Conservation (phyloP, 64 coral and sea anemone genomes). For the Catalaphyllia jardinei region DNA sequence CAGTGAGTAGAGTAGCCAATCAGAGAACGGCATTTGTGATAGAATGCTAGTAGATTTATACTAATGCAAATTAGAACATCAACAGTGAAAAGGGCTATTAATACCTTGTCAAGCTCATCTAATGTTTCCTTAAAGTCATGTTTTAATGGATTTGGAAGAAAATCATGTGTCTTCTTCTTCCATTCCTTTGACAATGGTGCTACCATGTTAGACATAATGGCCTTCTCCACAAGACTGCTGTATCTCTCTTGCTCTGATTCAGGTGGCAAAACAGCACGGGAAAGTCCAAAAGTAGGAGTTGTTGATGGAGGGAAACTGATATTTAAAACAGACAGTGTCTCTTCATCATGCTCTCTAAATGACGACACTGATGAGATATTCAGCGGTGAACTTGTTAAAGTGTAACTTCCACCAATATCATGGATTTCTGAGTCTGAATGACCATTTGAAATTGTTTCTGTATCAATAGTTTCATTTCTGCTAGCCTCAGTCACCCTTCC, state of each 20-base stretch:
- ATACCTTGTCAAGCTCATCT: slow-evolving; percentile 73
- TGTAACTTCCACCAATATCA: not conserved
- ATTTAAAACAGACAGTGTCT: slow-evolving; percentile 70
- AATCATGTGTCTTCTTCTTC: slow-evolving; percentile 78
- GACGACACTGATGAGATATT: slow-evolving; percentile 38
- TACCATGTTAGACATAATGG: slow-evolving; percentile 77
- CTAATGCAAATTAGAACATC: not conserved
- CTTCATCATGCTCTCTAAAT: slow-evolving; percentile 77
- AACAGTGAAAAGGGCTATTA: not conserved
- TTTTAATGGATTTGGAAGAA: slow-evolving; percentile 64
- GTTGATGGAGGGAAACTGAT: slow-evolving; percentile 81
- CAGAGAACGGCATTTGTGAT: too few relatives aligned
- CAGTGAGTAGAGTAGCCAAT: too few relatives aligned
- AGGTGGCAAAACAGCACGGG: slow-evolving; percentile 59
- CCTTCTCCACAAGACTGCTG: slow-evolving; percentile 67
- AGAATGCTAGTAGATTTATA: too few relatives aligned
- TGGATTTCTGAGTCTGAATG: slow-evolving; percentile 30
- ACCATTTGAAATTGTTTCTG: slow-evolving; percentile 39
- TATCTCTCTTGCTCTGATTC: slow-evolving; percentile 81
- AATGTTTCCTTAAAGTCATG: slow-evolving; percentile 62
- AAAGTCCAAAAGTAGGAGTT: slow-evolving; percentile 81
- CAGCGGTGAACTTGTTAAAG: slow-evolving; percentile 14
- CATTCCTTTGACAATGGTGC: slow-evolving; percentile 85
- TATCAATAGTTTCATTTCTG: not conserved
- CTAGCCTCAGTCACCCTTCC: not conserved